Evolutionary conservation across 2,888 invertebrate species (phyloP).

Genomic region (Selenia dentaria): DNA sequence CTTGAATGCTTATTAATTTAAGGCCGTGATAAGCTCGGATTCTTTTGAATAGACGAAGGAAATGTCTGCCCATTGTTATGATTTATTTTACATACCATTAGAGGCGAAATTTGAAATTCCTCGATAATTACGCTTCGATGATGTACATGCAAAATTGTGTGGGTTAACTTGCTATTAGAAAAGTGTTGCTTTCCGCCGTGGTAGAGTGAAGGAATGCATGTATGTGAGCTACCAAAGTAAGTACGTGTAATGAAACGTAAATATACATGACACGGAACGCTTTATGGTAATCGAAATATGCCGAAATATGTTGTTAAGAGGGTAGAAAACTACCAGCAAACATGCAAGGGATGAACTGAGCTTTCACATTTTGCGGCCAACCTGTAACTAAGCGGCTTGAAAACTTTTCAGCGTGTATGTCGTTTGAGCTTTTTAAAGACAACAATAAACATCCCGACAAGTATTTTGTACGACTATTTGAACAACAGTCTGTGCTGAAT

Average conservation of each 20-base stretch:
- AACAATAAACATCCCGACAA: slow-evolving; percentile 69
- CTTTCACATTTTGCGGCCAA: slow-evolving; percentile 76
- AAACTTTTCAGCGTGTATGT: slow-evolving; percentile 73
- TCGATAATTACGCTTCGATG: slow-evolving; percentile 32
- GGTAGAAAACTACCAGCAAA: slow-evolving; percentile 78
- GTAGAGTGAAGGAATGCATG: slow-evolving; percentile 63
- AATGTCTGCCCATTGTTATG: slow-evolving; percentile 78
- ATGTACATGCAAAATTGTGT: slow-evolving; percentile 14
- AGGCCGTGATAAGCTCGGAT: slow-evolving; percentile 82
- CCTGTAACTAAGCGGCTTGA: slow-evolving; percentile 67
- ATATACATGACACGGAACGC: slow-evolving; percentile 79
- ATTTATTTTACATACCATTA: slow-evolving; percentile 78
- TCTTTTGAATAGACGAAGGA: slow-evolving; percentile 79
- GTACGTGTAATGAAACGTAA: slow-evolving; percentile 68
- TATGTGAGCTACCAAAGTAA: slow-evolving; percentile 56
- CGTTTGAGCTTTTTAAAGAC: slow-evolving; percentile 69
- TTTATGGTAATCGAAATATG: slow-evolving; percentile 85
- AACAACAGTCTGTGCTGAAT: slow-evolving; percentile 54
- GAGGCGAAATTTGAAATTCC: slow-evolving; percentile 40
- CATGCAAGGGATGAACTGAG: slow-evolving; percentile 82
- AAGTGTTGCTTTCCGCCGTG: slow-evolving; percentile 31
- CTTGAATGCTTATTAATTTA: slow-evolving; percentile 85
- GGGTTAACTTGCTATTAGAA: slow-evolving; percentile 26
- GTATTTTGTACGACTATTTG: slow-evolving; percentile 65
- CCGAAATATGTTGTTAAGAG: slow-evolving; percentile 84